phyloP scores from a whole-genome alignment of 2,888 invertebrate genomes.

The Strigamia maritima region DNA sequence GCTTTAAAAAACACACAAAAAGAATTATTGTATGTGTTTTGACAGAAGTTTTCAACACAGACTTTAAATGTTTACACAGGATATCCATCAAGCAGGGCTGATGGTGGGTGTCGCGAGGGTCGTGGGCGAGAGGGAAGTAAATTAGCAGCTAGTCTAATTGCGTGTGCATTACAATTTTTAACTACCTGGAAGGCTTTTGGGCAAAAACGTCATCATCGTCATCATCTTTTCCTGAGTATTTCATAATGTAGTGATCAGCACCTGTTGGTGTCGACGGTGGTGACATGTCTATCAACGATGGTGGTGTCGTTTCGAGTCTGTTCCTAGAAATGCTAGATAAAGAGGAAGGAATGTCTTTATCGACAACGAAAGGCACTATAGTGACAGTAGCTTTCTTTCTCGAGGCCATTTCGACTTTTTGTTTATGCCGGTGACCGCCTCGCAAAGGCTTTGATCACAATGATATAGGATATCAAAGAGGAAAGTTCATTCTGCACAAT shows the following conservation, averaged over 20 bases:
- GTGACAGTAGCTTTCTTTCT: background rate
- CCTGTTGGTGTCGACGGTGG: background rate
- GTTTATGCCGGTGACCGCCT: background rate
- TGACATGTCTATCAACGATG: slow-evolving; percentile 1
- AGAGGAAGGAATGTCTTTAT: background rate
- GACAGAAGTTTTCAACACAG: background rate
- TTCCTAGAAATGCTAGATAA: slow-evolving; percentile 33
- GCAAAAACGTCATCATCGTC: background rate
- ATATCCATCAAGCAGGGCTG: background rate
- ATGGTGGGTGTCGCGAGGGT: background rate
- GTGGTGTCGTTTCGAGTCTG: slow-evolving; percentile 25
- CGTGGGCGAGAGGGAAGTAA: background rate
- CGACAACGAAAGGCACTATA: background rate
- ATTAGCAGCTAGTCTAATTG: background rate
- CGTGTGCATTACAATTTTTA: background rate
- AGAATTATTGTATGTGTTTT: background rate
- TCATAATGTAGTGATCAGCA: background rate
- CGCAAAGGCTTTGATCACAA: background rate
- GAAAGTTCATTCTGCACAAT: background rate
- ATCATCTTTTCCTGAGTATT: slow-evolving; percentile 18
- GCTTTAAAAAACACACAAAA: background rate
- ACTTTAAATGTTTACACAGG: slow-evolving; percentile 12
- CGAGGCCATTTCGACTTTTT: background rate
- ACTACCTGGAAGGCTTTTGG: slow-evolving; percentile 1
- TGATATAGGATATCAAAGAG: background rate